Evolutionary conservation across 2,888 invertebrate species (phyloP), one percentile per base, ranked within the genome.

Genomic region (Sussaba pulchella): DNA sequence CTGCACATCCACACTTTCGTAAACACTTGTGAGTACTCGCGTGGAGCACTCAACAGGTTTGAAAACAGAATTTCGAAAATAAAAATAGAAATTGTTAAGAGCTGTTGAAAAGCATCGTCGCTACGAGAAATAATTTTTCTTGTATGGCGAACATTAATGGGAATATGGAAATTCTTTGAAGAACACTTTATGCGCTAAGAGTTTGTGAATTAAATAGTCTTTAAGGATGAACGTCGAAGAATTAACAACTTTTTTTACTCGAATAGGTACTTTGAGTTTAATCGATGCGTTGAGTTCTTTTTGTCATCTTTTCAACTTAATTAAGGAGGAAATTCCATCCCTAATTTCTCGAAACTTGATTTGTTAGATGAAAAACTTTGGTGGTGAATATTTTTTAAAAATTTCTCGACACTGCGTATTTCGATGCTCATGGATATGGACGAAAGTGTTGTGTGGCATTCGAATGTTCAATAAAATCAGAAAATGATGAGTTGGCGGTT

Each of bases 1-100:
- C 57, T 75, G 59, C 24, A 47, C 21, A 24, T 47, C 24, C 39
- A 1, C 2, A 57, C 31, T 36, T 12, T 72, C n/a, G 12, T 31
- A 54, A 3, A 52, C 61, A 19, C 10, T 17, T 24, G 36, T 47
- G 43, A 21, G 47, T 50, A 19, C 10, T 3, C 8, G 45, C 12
- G 5, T 39, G 14, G 8, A 14, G 43, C 63, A 54, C 41, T 69
- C 70, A 59, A 59, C 61, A 71, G 71, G 61, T 59, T 21, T 4
- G 12, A 12, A 10, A 52, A n/a, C 6, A 31, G n/a, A 31, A 6
- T 19, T 5, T 17, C 6, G 39, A n/a, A 12, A 10, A 45, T 36
- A 36, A 31, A 12, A 36, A 21, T 10, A 50, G 12, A 9, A 0
- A 12, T 10, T 19, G n/a, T 39, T 39, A 31, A 31, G 4, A 31